Evolutionary conservation across 2,797 vertebrate genomes (phyloP).

Genomic region (Rhinophrynus dorsalis): DNA sequence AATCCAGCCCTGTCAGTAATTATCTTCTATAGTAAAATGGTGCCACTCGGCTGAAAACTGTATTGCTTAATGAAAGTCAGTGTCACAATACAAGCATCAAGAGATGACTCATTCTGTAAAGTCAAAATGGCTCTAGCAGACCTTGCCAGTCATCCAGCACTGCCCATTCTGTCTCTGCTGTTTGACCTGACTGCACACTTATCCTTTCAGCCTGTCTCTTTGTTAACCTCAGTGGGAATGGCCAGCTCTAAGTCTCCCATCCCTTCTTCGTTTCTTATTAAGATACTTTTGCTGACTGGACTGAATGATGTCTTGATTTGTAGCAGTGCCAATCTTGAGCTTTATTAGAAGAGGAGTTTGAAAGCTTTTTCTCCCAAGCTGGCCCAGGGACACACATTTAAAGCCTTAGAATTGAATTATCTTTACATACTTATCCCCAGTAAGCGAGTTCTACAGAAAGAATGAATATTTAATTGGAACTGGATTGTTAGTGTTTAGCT

Average conservation of each 20-base stretch:
- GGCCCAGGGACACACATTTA: slow-evolving; percentile 2
- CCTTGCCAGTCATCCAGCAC: neutral
- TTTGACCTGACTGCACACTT: neutral
- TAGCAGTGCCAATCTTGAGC: neutral
- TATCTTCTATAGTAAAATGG: too few relatives aligned
- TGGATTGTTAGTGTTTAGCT: neutral
- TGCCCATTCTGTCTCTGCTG: neutral
- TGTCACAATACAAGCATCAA: neutral
- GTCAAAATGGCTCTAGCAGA: neutral
- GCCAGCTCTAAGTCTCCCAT: neutral
- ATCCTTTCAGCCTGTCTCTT: neutral
- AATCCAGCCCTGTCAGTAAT: too few relatives aligned
- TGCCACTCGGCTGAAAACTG: neutral
- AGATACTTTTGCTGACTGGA: neutral
- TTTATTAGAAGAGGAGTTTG: slow-evolving; percentile 3
- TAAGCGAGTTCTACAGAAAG: slow-evolving; percentile 10
- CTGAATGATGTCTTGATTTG: slow-evolving; percentile 3
- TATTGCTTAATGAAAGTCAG: neutral
- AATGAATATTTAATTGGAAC: slow-evolving; percentile 36
- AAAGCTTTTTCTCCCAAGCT: neutral
- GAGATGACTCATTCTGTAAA: neutral
- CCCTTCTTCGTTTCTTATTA: neutral
- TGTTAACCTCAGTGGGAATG: neutral
- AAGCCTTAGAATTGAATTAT: slow-evolving; percentile 14
- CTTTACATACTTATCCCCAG: slow-evolving; percentile 13